These are phyloP conservation scores for Brachionus plicatilis DNA, from an alignment of 1,140 invertebrate genomes.

Conservation along the genomic window DNA sequence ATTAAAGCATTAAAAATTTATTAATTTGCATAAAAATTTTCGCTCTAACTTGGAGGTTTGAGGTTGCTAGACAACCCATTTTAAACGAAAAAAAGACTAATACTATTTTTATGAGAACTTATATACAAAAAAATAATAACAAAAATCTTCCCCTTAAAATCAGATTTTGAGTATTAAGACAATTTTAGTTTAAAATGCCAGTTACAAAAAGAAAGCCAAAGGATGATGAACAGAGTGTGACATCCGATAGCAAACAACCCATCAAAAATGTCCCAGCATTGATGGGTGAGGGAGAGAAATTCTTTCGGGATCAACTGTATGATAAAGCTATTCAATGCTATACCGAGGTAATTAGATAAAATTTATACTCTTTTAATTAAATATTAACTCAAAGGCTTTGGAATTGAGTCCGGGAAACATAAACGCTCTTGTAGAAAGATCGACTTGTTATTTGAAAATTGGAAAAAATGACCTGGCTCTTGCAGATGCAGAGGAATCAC, in stretches of 20 bases:
- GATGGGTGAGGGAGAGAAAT: slow-evolving; percentile 41
- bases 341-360: slow-evolving; percentile 43
- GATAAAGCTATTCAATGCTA: slow-evolving; percentile 45
- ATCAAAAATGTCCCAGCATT: slow-evolving; percentile 38
- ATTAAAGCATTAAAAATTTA: too few species aligned
- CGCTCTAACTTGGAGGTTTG: neutral
- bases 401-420: slow-evolving; percentile 77
- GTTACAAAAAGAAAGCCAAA: slow-evolving; percentile 11
- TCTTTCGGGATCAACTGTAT: slow-evolving; percentile 33
- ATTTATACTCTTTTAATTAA: slow-evolving; percentile 1
- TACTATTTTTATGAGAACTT: neutral
- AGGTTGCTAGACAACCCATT: neutral
- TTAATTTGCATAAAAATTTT: neutral
- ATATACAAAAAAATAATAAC: slow-evolving; percentile 6
- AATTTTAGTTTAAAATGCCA: slow-evolving; percentile 8
- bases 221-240: slow-evolving; percentile 40
- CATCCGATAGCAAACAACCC: slow-evolving; percentile 30
- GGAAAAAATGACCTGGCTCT: slow-evolving; percentile 76
- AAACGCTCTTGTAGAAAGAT: slow-evolving; percentile 75
- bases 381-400: slow-evolving; percentile 50
- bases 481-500: slow-evolving; percentile 73
- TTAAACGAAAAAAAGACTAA: neutral
- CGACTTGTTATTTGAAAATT: slow-evolving; percentile 79
- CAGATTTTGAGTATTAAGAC: neutral
- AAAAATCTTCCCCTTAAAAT: neutral